phyloP scores from a whole-genome alignment of 2,888 invertebrate species.

The Agrotis ipsilon region DNA sequence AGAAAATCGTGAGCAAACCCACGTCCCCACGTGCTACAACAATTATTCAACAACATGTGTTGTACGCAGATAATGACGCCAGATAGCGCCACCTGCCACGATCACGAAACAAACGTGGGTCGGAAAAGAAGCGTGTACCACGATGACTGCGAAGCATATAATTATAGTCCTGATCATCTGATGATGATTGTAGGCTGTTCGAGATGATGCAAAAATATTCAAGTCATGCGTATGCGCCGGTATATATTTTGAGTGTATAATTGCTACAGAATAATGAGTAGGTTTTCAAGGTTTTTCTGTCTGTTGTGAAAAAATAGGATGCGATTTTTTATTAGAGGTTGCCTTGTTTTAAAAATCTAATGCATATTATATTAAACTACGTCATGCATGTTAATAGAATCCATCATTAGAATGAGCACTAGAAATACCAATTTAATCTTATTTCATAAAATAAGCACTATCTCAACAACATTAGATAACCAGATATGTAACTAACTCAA shows the following conservation, averaged over 20 bases:
- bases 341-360: not conserved
- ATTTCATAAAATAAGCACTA: not conserved
- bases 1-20: slow-evolving; percentile 42
- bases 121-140: slow-evolving; percentile 52
- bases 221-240: slow-evolving; percentile 1
- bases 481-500: slow-evolving; percentile 8
- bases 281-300: slow-evolving; percentile 36
- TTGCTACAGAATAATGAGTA: slow-evolving; percentile 17
- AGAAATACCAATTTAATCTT: slow-evolving; percentile 7
- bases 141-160: slow-evolving; percentile 22
- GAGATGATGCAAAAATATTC: slow-evolving; percentile 41
- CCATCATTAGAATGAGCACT: too few species aligned
- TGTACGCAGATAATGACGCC: slow-evolving; percentile 44
- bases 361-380: not conserved
- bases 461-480: not conserved
- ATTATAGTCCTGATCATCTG: slow-evolving; percentile 40
- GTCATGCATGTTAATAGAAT: not conserved
- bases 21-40: slow-evolving; percentile 47
- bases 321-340: not conserved
- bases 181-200: slow-evolving; percentile 34
- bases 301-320: not conserved
- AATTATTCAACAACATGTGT: slow-evolving; percentile 45
- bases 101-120: slow-evolving; percentile 54
- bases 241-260: slow-evolving; percentile 36
- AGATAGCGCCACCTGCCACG: slow-evolving; percentile 60